phyloP scores from a whole-genome alignment of 2,888 invertebrate genomes.

The Epiblema foenella region DNA sequence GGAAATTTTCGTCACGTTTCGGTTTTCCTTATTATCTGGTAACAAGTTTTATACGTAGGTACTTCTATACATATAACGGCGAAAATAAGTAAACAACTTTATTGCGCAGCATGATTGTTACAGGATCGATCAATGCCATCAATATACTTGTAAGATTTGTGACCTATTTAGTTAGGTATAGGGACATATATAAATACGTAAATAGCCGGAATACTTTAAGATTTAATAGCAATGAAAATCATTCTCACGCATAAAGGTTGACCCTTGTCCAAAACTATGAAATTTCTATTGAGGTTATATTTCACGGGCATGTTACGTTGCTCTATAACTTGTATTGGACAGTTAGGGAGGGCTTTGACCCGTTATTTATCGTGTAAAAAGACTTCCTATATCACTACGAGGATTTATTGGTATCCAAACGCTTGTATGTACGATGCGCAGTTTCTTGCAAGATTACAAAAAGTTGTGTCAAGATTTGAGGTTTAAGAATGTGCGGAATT shows the following conservation, averaged over 20 bases:
- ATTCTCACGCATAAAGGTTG: slow-evolving; percentile 3
- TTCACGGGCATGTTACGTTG: slow-evolving; percentile 17
- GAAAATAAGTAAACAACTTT: slow-evolving; percentile 26
- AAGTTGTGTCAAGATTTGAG: slow-evolving; percentile 30
- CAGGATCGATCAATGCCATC: background rate
- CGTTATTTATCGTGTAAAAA: slow-evolving; percentile 47
- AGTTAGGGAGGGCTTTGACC: slow-evolving; percentile 46
- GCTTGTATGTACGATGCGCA: background rate
- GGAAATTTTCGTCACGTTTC: slow-evolving; percentile 18
- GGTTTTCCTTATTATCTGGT: slow-evolving; percentile 42
- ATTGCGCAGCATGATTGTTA: slow-evolving; percentile 4
- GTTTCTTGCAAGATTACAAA: slow-evolving; percentile 32
- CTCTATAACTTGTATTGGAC: slow-evolving; percentile 42
- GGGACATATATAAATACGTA: too few relatives aligned
- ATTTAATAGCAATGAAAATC: slow-evolving; percentile 1
- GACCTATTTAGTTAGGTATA: background rate
- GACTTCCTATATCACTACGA: slow-evolving; percentile 42
- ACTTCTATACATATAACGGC: slow-evolving; percentile 9
- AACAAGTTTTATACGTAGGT: slow-evolving; percentile 28
- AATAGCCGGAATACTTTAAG: background rate
- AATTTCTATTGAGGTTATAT: slow-evolving; percentile 29
- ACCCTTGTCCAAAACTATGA: slow-evolving; percentile 37
- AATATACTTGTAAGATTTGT: background rate
- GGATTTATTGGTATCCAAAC: slow-evolving; percentile 46
- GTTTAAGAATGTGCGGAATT: slow-evolving; percentile 13